Percentiles rank a stretch among this genome's conserved stretches.
Evolutionary conservation across 2,888 invertebrate genomes (phyloP).

Genomic region (Penaeus monodon): DNA sequence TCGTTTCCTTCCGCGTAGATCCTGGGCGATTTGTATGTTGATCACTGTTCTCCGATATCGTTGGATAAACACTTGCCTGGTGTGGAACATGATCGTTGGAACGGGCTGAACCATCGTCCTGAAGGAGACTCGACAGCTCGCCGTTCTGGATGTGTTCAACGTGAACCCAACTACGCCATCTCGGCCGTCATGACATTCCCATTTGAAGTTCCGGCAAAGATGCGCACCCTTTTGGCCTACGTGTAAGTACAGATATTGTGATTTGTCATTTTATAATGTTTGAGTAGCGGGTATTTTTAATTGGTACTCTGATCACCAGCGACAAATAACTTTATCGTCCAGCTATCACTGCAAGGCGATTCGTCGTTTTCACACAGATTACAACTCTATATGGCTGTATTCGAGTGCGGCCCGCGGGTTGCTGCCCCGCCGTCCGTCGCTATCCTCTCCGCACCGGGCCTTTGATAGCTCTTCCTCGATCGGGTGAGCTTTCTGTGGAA

Average conservation of each 20-base stretch:
- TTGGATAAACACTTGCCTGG: constrained; percentile 83
- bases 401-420: constrained; percentile 83
- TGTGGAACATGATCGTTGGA: constrained; percentile 80
- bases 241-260: too few species aligned
- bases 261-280: too few species aligned
- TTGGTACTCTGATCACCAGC: background rate
- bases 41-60: constrained; percentile 81
- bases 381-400: constrained; percentile 82
- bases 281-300: too few species aligned
- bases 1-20: constrained; percentile 73
- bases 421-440: constrained; percentile 84
- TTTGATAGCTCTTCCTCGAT: constrained; percentile 79
- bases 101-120: constrained; percentile 77
- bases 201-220: constrained; percentile 75
- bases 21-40: constrained; percentile 85
- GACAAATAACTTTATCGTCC: constrained; percentile 53
- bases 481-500: constrained; percentile 72
- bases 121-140: constrained; percentile 81
- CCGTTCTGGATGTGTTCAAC: constrained; percentile 77
- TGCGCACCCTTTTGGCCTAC: constrained; percentile 81
- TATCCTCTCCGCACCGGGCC: constrained; percentile 80
- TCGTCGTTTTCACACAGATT: constrained; percentile 83
- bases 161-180: constrained; percentile 83
- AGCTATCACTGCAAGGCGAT: constrained; percentile 82
- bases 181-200: constrained; percentile 79